Evolutionary conservation across 2,888 invertebrate species (phyloP).

Genomic region (Sinopyrophorus schimmeli): DNA sequence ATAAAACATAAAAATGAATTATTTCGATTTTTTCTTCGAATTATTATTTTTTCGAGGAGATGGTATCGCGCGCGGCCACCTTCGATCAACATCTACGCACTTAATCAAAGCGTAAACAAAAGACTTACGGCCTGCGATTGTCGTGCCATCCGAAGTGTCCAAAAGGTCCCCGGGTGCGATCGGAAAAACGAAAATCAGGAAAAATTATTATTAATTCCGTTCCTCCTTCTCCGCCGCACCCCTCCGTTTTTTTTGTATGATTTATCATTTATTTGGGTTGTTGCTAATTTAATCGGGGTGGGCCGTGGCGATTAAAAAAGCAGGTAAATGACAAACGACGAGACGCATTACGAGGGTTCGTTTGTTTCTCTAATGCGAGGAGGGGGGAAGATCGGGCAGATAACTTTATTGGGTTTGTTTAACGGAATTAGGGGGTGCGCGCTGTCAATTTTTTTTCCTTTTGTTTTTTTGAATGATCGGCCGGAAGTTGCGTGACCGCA

Average conservation of each 20-base stretch:
- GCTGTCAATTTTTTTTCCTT: too few relatives aligned
- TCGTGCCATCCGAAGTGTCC: too few relatives aligned
- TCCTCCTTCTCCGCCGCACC: too few relatives aligned
- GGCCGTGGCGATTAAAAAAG: slow-evolving; percentile 12
- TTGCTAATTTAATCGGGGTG: slow-evolving; percentile 22
- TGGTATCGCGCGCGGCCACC: background rate
- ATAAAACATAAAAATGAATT: slow-evolving; percentile 52
- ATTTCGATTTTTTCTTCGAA: too few relatives aligned
- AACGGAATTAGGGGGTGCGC: too few relatives aligned
- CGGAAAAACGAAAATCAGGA: slow-evolving; percentile 7
- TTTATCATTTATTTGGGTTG: too few relatives aligned
- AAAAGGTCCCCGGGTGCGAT: background rate
- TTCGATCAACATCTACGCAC: too few relatives aligned
- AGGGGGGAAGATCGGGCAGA: slow-evolving; percentile 35
- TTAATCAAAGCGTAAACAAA: too few relatives aligned
- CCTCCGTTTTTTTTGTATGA: too few relatives aligned
- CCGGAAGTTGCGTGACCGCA: slow-evolving; percentile 41
- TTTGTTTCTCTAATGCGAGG: slow-evolving; percentile 32
- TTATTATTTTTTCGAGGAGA: slow-evolving; percentile 1
- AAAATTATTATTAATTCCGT: background rate
- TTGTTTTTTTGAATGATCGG: too few relatives aligned
- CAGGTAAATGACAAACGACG: slow-evolving; percentile 36
- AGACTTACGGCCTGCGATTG: slow-evolving; percentile 17
- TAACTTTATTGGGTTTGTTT: slow-evolving; percentile 38
- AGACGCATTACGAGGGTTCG: slow-evolving; percentile 36